These are phyloP conservation scores for Phymastichus coffea DNA, from an alignment of 1,140 invertebrate genomes.

Conservation along the genomic window DNA sequence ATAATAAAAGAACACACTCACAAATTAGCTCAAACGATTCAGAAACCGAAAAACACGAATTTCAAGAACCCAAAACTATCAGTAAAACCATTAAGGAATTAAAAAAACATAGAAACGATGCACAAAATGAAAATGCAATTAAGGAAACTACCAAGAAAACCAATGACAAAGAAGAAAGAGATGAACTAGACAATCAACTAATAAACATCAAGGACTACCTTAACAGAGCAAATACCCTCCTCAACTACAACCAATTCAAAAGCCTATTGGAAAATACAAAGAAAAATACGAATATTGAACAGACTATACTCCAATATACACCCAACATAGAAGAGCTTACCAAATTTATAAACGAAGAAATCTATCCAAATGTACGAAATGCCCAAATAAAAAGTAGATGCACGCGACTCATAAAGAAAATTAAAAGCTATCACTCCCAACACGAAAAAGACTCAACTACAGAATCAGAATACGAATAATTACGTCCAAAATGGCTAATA, in stretches of 20 bases:
- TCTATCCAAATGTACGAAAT: neutral
- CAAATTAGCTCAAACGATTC: neutral
- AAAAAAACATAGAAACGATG: neutral
- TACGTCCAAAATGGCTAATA: neutral
- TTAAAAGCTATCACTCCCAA: too few species aligned
- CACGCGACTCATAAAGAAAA: neutral
- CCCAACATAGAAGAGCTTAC: neutral
- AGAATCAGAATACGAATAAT: neutral
- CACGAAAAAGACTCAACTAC: too few species aligned
- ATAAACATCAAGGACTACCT: neutral
- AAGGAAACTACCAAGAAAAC: too few species aligned
- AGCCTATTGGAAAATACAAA: too few species aligned
- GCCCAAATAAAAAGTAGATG: too few species aligned
- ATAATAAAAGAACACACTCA: neutral
- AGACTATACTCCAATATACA: neutral
- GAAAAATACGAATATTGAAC: neutral
- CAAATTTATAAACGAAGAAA: neutral
- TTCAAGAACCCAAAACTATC: neutral
- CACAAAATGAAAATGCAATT: neutral
- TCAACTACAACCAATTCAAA: too few species aligned
- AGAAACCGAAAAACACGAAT: neutral
- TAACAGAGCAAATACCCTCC: neutral
- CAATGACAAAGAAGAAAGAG: neutral
- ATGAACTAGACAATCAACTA: neutral
- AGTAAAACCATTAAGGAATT: neutral